These are phyloP conservation scores for Catocala fraxini DNA, from an alignment of 2,888 invertebrate species.

Conservation along the genomic window DNA sequence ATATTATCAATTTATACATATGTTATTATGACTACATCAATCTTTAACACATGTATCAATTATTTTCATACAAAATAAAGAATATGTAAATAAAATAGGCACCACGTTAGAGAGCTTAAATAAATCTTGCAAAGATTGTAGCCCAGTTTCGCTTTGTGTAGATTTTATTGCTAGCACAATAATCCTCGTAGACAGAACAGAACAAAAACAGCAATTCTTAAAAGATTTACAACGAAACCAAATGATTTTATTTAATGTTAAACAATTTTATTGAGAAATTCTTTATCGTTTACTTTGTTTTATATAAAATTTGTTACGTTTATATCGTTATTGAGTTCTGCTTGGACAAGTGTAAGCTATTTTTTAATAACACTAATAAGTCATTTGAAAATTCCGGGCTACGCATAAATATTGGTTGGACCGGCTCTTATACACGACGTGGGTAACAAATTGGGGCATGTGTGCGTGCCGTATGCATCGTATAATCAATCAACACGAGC, in stretches of 20 bases:
- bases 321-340: conserved; percentile 22
- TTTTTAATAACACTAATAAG: not conserved
- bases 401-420: too few relatives aligned
- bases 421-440: too few relatives aligned
- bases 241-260: conserved; percentile 35
- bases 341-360: conserved; percentile 18
- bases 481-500: too few relatives aligned
- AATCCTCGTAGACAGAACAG: conserved; percentile 55
- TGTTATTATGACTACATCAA: too few relatives aligned
- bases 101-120: conserved; percentile 22
- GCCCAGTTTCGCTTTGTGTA: conserved; percentile 35
- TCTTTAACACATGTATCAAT: too few relatives aligned
- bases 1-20: too few relatives aligned
- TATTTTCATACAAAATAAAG: too few relatives aligned
- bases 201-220: conserved; percentile 60
- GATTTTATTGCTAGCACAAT: conserved; percentile 55
- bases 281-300: conserved; percentile 28
- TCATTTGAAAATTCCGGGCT: too few relatives aligned
- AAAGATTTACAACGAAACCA: conserved; percentile 63
- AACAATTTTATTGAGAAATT: conserved; percentile 44
- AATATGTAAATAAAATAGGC: too few relatives aligned
- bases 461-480: too few relatives aligned
- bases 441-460: too few relatives aligned
- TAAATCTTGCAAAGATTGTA: conserved; percentile 38
- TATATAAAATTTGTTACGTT: conserved; percentile 26